A percentile compares a stretch with the other conserved stretches of the same genome.
Conservation (phyloP, 2,797 vertebrate species). For the Ammospiza maritima region DNA sequence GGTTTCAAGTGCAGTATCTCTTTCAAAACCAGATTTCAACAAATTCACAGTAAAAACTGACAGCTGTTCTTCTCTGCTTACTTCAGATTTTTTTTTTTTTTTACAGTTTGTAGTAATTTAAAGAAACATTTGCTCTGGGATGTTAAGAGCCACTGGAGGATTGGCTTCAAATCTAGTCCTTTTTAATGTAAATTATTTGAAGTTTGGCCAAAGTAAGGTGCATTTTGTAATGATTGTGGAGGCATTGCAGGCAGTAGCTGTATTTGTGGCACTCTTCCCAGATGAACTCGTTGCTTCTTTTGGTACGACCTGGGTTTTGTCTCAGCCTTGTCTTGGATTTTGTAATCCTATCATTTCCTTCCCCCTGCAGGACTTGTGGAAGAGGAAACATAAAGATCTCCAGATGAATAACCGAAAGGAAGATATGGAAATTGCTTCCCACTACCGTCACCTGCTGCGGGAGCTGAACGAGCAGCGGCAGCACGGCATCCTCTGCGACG, state of each 20-base stretch:
- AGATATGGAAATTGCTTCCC: slow-evolving; percentile 98
- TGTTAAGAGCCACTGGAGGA: not conserved
- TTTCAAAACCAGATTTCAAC: not conserved
- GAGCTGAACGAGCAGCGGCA: slow-evolving; percentile 97
- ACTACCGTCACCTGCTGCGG: slow-evolving; percentile 94
- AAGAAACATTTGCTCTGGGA: not conserved
- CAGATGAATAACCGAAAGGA: slow-evolving; percentile 98
- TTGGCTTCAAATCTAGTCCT: not conserved
- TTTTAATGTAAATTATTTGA: not conserved
- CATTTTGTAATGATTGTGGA: not conserved
- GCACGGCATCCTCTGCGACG: slow-evolving; percentile 96
- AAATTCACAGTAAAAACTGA: not conserved
- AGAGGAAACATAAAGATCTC: slow-evolving; percentile 80
- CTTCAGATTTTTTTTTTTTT: not conserved
- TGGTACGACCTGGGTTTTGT: not conserved
- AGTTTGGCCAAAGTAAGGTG: not conserved
- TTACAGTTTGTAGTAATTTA: not conserved
- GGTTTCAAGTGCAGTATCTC: not conserved
- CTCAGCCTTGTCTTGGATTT: not conserved
- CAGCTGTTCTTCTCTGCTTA: not conserved
- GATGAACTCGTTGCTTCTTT: not conserved
- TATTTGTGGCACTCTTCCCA: not conserved
- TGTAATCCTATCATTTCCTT: not conserved
- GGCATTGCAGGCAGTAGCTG: not conserved
- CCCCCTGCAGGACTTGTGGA: slow-evolving; percentile 67